Conservation (phyloP, 2,797 vertebrate genomes). For the Lophotriccus pileatus region DNA sequence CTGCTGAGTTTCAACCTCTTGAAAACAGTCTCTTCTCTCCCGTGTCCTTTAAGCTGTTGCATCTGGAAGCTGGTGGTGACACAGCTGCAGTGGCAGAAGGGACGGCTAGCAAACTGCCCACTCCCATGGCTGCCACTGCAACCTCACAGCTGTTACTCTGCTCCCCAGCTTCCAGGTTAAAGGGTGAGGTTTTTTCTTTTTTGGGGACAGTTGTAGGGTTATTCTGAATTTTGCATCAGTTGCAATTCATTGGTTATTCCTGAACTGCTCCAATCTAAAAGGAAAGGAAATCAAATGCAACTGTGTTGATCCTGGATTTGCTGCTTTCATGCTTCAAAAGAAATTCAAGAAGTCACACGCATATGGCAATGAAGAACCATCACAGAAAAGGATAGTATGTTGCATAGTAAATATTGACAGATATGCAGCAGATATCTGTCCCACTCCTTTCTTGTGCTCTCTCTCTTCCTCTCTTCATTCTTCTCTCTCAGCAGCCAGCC, state of each 20-base stretch:
- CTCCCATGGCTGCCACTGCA: neutral
- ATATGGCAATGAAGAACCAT: neutral
- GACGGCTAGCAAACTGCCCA: accelerated
- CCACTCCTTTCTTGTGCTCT: constrained; percentile 39
- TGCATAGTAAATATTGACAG: constrained; percentile 43
- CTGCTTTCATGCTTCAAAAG: constrained; percentile 39
- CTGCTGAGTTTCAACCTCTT: neutral
- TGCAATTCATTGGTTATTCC: neutral
- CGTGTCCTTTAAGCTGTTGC: neutral
- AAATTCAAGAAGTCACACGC: neutral
- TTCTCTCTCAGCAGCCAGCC: constrained; percentile 61
- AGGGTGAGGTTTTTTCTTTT: neutral
- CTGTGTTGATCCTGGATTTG: neutral
- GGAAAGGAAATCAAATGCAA: constrained; percentile 39
- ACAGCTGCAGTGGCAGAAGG: neutral
- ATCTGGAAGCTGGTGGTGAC: neutral
- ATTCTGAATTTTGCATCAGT: neutral
- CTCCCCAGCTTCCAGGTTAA: neutral
- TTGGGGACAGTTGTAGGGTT: neutral
- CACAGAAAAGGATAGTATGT: neutral
- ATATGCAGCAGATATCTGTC: constrained; percentile 24
- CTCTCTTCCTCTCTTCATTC: constrained; percentile 61
- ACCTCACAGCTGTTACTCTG: neutral
- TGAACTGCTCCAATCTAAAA: neutral
- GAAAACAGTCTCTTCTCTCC: neutral